A percentile compares a stretch with the other conserved stretches of the same genome.
These are phyloP conservation scores for Etia nguti DNA, from an alignment of 2,113 vertebrate species.

Conservation along the genomic window DNA sequence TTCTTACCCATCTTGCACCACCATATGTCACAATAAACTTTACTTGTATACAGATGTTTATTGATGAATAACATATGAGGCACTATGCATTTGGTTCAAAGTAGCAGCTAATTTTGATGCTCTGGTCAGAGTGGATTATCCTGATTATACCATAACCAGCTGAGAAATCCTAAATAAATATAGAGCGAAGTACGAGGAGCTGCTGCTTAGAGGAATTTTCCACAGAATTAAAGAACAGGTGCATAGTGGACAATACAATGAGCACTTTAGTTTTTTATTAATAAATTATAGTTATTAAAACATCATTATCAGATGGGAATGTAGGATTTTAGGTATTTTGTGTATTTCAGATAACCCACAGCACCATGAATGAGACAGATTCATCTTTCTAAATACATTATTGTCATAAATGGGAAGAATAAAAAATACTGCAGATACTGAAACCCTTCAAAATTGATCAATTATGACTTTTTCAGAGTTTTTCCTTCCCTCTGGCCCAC, in stretches of 20 bases:
- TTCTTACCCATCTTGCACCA: background rate
- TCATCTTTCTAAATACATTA: background rate
- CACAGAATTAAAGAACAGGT: background rate
- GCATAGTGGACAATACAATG: background rate
- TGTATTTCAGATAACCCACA: background rate
- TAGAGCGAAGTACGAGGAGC: background rate
- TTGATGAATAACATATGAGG: background rate
- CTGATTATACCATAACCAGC: background rate
- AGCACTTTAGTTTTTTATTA: accelerated
- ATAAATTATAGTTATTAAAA: background rate
- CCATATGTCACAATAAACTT: background rate
- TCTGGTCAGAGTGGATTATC: background rate
- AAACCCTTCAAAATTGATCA: background rate
- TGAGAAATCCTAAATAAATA: background rate
- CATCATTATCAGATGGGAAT: background rate
- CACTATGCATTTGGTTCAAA: background rate
- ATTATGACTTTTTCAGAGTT: background rate
- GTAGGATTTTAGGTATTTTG: background rate
- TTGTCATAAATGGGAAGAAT: background rate
- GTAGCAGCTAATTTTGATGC: background rate
- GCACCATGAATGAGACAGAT: background rate
- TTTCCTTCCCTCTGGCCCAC: background rate
- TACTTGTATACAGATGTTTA: background rate
- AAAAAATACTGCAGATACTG: accelerated
- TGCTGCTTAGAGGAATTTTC: background rate